A percentile compares a stretch with the other conserved stretches of the same genome.
These are phyloP conservation scores for Cybosia mesomella DNA, from an alignment of 2,888 invertebrate species.

Conservation along the genomic window DNA sequence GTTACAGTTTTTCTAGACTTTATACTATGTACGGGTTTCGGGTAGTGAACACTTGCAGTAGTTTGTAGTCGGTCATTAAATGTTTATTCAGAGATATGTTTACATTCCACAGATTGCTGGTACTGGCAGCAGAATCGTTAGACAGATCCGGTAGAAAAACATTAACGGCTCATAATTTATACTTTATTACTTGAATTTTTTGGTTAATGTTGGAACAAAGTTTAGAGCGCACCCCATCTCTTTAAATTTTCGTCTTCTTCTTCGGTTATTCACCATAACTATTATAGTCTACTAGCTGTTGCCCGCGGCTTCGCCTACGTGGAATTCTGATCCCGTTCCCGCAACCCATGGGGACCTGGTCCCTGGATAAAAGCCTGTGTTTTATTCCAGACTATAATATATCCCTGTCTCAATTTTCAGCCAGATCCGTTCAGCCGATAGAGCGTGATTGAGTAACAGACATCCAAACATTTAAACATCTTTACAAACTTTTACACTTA, in stretches of 20 bases:
- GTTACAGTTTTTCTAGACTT: background rate
- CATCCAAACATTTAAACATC: too few relatives aligned
- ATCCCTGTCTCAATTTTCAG: too few relatives aligned
- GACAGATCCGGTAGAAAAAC: constrained; percentile 14
- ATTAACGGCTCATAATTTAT: constrained; percentile 1
- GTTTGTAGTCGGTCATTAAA: constrained; percentile 14
- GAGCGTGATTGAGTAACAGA: too few relatives aligned
- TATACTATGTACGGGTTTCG: background rate
- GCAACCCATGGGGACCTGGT: too few relatives aligned
- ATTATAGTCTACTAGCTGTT: too few relatives aligned
- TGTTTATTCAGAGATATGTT: constrained; percentile 13
- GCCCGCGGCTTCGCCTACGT: too few relatives aligned
- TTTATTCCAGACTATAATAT: too few relatives aligned
- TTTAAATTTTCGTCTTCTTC: background rate
- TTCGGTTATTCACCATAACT: too few relatives aligned
- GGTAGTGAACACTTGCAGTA: background rate
- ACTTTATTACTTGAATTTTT: background rate
- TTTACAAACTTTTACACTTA: too few relatives aligned
- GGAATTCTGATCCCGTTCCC: too few relatives aligned
- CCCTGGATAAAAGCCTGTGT: too few relatives aligned
- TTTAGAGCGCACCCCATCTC: background rate
- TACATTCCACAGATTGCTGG: constrained; percentile 3
- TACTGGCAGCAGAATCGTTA: constrained; percentile 13
- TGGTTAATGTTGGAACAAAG: background rate
- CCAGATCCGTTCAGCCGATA: too few relatives aligned